Evolutionary conservation across 2,113 vertebrate genomes (phyloP).

Genomic region (Parotia lawesii): DNA sequence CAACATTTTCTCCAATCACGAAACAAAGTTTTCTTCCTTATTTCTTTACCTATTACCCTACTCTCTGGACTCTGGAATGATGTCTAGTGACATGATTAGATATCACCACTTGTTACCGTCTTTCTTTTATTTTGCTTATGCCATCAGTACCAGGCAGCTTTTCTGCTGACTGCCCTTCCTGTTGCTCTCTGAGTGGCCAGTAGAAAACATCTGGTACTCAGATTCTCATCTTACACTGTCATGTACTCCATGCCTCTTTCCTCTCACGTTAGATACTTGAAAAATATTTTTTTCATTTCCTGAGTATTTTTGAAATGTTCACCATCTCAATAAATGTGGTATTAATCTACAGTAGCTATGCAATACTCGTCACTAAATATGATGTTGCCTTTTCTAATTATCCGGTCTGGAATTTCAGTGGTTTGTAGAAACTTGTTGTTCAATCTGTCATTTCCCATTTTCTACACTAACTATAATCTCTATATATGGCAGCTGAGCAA

Average conservation of each 20-base stretch:
- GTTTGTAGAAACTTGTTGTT: neutral
- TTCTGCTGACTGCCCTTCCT: neutral
- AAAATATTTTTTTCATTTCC: neutral
- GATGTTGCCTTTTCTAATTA: neutral
- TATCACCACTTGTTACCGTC: neutral
- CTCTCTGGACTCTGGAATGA: neutral
- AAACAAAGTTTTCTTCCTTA: neutral
- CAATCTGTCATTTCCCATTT: neutral
- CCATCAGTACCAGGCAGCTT: neutral
- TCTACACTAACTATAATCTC: neutral
- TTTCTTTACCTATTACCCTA: neutral
- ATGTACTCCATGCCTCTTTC: neutral
- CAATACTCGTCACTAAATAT: neutral
- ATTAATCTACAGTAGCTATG: neutral
- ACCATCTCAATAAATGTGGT: neutral
- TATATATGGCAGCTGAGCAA: neutral
- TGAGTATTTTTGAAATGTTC: neutral
- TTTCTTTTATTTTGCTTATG: neutral
- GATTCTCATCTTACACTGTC: neutral
- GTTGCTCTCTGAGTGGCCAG: neutral
- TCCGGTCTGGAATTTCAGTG: neutral
- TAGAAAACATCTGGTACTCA: neutral
- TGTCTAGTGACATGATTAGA: neutral
- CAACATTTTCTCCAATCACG: neutral
- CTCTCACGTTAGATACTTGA: neutral